phyloP scores from a whole-genome alignment of 2,113 vertebrate species.

The Paralichthys olivaceus region DNA sequence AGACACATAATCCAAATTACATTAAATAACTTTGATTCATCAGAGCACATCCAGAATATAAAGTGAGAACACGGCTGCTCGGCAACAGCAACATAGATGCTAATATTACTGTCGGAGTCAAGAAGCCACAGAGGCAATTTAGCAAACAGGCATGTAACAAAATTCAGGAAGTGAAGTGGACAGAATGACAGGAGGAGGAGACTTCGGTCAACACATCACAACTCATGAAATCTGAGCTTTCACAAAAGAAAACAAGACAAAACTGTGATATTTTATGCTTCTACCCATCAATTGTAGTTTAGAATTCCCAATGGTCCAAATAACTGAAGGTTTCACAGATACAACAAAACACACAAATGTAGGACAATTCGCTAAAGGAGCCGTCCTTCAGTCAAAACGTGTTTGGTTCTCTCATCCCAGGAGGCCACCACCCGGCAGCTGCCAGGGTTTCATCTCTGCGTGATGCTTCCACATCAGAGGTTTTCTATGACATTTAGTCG shows the following conservation, averaged over 20 bases:
- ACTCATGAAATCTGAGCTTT: too few relatives aligned
- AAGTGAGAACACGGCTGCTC: neutral
- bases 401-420: constrained; percentile 21
- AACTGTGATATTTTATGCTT: too few relatives aligned
- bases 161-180: neutral
- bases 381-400: neutral
- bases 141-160: neutral
- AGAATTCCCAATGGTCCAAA: neutral
- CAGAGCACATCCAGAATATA: neutral
- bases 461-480: constrained; percentile 49
- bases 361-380: neutral
- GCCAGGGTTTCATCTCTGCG: constrained; percentile 52
- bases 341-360: neutral
- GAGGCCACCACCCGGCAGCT: constrained; percentile 15
- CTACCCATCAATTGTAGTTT: neutral
- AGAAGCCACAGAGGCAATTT: neutral
- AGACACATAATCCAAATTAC: too few relatives aligned
- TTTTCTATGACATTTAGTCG: constrained; percentile 33
- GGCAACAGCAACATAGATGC: neutral
- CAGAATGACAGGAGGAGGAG: too few relatives aligned
- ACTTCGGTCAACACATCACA: too few relatives aligned
- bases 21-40: too few relatives aligned
- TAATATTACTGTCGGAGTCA: neutral
- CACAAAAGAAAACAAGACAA: too few relatives aligned
- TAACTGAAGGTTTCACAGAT: neutral